These are phyloP conservation scores for Matsumurasca onukii DNA, from an alignment of 1,140 invertebrate species.

Conservation along the genomic window DNA sequence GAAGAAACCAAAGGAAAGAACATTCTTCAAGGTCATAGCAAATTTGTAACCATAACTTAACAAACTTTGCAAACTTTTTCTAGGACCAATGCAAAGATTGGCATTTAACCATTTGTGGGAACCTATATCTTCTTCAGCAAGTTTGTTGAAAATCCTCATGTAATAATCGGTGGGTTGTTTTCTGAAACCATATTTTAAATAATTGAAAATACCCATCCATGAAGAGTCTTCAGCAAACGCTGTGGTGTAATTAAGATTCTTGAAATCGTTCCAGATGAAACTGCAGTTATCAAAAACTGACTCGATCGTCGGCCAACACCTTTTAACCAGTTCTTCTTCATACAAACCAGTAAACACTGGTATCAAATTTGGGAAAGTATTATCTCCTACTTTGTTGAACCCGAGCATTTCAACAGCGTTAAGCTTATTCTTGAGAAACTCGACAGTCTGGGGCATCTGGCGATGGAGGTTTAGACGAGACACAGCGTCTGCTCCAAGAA, in stretches of 20 bases:
- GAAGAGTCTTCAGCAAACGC: slow-evolving; percentile 58
- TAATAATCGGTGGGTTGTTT: slow-evolving; percentile 60
- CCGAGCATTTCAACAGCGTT: slow-evolving; percentile 49
- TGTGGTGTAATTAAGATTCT: slow-evolving; percentile 54
- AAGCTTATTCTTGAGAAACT: slow-evolving; percentile 47
- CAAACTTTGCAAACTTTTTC: slow-evolving; percentile 44
- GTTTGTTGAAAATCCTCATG: slow-evolving; percentile 52
- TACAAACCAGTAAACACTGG: slow-evolving; percentile 52
- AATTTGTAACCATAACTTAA: slow-evolving; percentile 42
- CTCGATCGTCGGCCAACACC: slow-evolving; percentile 40
- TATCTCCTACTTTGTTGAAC: slow-evolving; percentile 51
- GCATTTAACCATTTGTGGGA: slow-evolving; percentile 52
- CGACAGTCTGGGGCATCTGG: slow-evolving; percentile 54
- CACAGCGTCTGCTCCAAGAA: slow-evolving; percentile 69
- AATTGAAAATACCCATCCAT: slow-evolving; percentile 58
- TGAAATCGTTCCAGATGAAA: slow-evolving; percentile 59
- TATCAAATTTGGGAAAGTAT: slow-evolving; percentile 52
- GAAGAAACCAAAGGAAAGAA: slow-evolving; percentile 51
- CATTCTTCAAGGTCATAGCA: slow-evolving; percentile 30
- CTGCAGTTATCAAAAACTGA: slow-evolving; percentile 59
- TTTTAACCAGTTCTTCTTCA: slow-evolving; percentile 42
- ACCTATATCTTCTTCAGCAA: slow-evolving; percentile 51
- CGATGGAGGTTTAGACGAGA: slow-evolving; percentile 59
- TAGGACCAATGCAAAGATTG: slow-evolving; percentile 54
- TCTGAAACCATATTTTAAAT: slow-evolving; percentile 55